Percentiles rank a stretch among this genome's conserved stretches.
These are phyloP conservation scores for Grammomys surdaster DNA, from an alignment of 2,113 vertebrate species.

Conservation along the genomic window DNA sequence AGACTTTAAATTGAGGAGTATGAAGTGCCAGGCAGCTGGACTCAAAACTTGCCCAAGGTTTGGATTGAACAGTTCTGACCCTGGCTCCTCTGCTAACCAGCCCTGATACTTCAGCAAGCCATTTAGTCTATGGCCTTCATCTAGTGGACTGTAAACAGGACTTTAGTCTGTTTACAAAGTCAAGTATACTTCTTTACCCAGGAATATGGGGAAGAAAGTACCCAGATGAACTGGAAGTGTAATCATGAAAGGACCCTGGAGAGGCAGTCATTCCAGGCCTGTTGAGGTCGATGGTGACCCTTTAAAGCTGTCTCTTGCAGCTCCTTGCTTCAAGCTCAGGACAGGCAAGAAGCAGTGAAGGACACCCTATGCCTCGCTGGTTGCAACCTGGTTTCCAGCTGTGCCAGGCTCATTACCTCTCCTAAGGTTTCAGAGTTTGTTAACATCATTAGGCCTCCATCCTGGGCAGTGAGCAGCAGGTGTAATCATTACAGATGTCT, in stretches of 20 bases:
- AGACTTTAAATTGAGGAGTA: background rate
- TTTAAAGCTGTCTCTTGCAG: background rate
- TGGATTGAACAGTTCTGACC: background rate
- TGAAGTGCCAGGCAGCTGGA: background rate
- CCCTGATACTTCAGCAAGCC: background rate
- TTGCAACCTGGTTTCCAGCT: slow-evolving; percentile 39
- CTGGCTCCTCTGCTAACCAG: background rate
- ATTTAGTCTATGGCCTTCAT: background rate
- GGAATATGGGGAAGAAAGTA: background rate
- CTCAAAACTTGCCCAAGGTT: background rate
- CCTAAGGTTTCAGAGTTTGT: slow-evolving; percentile 86
- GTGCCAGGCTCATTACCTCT: slow-evolving; percentile 82
- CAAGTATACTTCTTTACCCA: background rate
- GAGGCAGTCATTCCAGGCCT: background rate
- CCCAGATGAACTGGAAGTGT: background rate
- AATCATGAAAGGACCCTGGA: background rate
- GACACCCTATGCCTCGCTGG: background rate
- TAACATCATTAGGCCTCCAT: slow-evolving; percentile 89
- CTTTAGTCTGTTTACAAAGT: background rate
- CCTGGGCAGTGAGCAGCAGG: slow-evolving; percentile 87
- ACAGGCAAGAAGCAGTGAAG: background rate
- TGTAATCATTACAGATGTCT: slow-evolving; percentile 84
- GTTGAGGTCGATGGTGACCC: background rate
- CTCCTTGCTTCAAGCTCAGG: rapidly evolving
- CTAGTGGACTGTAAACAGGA: background rate